Conservation (phyloP, 2,888 invertebrate species). For the Serripes groenlandicus region DNA sequence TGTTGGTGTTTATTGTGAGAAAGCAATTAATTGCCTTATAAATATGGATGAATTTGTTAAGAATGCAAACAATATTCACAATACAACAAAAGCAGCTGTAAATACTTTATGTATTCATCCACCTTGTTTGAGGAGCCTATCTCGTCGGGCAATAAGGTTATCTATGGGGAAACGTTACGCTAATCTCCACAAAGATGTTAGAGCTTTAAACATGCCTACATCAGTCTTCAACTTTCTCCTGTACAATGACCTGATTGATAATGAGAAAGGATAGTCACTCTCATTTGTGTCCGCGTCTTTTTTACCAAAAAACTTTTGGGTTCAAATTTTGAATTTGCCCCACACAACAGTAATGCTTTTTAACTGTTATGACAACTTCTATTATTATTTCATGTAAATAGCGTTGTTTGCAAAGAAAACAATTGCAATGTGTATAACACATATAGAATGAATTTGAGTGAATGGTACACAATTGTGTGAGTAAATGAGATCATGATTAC, state of each 20-base stretch:
- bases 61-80: constrained; percentile 16
- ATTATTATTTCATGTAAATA: no score
- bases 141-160: constrained; percentile 71
- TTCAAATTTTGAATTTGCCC: no score
- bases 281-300: no score
- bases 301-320: no score
- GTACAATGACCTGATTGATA: constrained; percentile 68
- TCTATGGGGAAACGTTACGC: constrained; percentile 66
- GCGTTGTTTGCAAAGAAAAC: no score
- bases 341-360: no score
- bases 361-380: no score
- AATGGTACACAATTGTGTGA: no score
- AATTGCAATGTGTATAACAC: no score
- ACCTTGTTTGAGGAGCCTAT: constrained; percentile 72
- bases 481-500: no score
- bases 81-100: constrained; percentile 36
- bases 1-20: constrained; percentile 76
- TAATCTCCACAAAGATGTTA: constrained; percentile 63
- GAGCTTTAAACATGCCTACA: constrained; percentile 72
- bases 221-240: constrained; percentile 72
- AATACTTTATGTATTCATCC: constrained; percentile 54
- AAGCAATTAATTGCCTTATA: constrained; percentile 67
- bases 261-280: no score
- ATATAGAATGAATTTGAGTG: no score
- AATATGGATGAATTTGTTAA: constrained; percentile 41